Conservation (phyloP, 64 coral and sea anemone species). For the Cladopsammia gracilis region DNA sequence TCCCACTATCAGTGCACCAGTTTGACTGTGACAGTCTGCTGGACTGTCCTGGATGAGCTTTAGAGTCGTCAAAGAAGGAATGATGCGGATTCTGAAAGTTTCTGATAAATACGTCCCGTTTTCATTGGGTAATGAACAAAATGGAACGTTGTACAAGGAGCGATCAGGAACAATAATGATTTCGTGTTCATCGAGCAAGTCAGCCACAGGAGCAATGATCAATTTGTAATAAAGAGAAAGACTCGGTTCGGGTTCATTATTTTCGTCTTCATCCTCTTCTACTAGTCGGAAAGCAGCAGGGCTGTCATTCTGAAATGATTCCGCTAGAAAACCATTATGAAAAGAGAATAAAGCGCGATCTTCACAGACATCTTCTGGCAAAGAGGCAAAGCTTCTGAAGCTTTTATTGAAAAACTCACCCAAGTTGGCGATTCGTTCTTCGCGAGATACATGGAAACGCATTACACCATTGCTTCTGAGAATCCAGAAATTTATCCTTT, state of each 20-base stretch:
- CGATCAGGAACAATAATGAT: constrained; percentile 25
- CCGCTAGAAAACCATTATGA: not conserved
- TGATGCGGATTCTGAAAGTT: not conserved
- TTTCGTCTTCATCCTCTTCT: not conserved
- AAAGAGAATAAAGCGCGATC: not conserved
- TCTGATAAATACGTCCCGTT: constrained; percentile 3
- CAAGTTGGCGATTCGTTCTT: not conserved
- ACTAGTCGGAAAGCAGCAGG: not conserved
- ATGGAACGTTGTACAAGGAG: not conserved
- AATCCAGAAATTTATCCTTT: not conserved
- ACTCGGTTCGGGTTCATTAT: not conserved
- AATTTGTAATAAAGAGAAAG: not conserved
- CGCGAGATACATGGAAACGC: not conserved
- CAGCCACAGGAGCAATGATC: not conserved
- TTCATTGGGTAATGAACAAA: constrained; percentile 3
- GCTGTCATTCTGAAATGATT: not conserved
- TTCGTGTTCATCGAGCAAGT: not conserved
- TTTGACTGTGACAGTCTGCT: not conserved
- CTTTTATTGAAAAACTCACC: too few relatives aligned
- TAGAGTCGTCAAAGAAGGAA: constrained; percentile 30
- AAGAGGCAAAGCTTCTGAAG: not conserved
- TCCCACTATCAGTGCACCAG: constrained; percentile 23
- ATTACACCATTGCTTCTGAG: not conserved
- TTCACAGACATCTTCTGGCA: too few relatives aligned
- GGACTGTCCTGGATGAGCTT: constrained; percentile 22